Percentiles rank a stretch among this genome's conserved stretches.
These are phyloP conservation scores for Glaucopsyche alexis DNA, from an alignment of 2,888 invertebrate species.

Conservation along the genomic window DNA sequence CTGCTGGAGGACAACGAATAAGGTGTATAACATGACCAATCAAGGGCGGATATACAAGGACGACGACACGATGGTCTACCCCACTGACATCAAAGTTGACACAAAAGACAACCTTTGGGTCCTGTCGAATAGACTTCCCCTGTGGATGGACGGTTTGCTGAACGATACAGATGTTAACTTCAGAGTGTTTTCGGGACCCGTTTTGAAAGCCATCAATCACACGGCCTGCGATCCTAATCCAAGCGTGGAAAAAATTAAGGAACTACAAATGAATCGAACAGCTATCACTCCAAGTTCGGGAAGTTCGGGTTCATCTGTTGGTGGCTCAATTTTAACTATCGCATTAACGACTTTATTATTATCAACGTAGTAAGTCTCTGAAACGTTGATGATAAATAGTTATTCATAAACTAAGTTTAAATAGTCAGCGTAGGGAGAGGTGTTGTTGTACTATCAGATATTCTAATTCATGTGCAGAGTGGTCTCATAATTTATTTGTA, in stretches of 20 bases:
- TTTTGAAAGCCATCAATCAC: constrained; percentile 84
- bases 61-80: constrained; percentile 86
- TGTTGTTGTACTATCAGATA: neutral
- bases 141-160: constrained; percentile 84
- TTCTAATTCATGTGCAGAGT: neutral
- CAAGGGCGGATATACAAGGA: constrained; percentile 87
- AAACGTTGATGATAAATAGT: neutral
- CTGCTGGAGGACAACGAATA: constrained; percentile 87
- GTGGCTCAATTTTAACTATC: neutral
- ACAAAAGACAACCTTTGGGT: constrained; percentile 86
- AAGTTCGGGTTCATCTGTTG: neutral
- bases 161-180: constrained; percentile 84
- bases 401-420: neutral
- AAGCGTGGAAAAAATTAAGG: constrained; percentile 77
- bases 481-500: too few species aligned
- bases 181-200: constrained; percentile 84
- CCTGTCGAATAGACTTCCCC: constrained; percentile 85
- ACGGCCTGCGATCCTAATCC: constrained; percentile 85
- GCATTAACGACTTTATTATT: neutral
- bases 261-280: constrained; percentile 46
- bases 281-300: neutral
- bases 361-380: neutral
- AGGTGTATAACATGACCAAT: constrained; percentile 83
- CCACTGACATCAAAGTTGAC: constrained; percentile 89
- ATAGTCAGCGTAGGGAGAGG: neutral